These are phyloP conservation scores for Aplysina aerophoba DNA, from an alignment of 37 sponge, comb jelly and placozoan species.

Conservation along the genomic window DNA sequence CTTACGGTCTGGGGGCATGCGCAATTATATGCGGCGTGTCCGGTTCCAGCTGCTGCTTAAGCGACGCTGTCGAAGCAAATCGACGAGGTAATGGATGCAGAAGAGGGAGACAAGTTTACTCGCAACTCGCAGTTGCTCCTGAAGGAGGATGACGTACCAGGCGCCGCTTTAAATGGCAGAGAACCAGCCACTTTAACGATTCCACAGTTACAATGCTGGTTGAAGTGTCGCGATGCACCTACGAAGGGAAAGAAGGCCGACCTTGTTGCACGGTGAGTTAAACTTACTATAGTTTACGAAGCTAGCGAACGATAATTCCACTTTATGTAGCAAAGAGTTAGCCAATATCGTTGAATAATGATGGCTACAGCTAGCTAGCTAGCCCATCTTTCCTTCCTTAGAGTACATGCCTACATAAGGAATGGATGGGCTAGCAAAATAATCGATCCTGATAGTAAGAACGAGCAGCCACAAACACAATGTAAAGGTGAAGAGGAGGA, in stretches of 20 bases:
- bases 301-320: too few relatives aligned
- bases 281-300: not conserved
- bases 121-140: not conserved
- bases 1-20: slow-evolving; percentile 33
- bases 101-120: not conserved
- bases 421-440: slow-evolving; percentile 44
- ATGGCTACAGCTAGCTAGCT: not conserved
- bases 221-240: not conserved
- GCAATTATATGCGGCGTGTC: not conserved
- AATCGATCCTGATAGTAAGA: slow-evolving; percentile 41
- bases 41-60: not conserved
- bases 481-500: not conserved
- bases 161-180: not conserved
- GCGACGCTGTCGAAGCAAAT: not conserved
- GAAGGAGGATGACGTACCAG: not conserved
- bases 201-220: not conserved
- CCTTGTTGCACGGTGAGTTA: slow-evolving; percentile 14
- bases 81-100: not conserved
- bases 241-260: slow-evolving; percentile 1
- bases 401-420: slow-evolving; percentile 54
- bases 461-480: not conserved
- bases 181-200: slow-evolving; percentile 8
- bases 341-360: too few relatives aligned
- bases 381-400: not conserved
- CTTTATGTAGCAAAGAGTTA: too few relatives aligned